These are phyloP conservation scores for Xanthorhoe spadicearia DNA, from an alignment of 2,888 invertebrate genomes.

Conservation along the genomic window DNA sequence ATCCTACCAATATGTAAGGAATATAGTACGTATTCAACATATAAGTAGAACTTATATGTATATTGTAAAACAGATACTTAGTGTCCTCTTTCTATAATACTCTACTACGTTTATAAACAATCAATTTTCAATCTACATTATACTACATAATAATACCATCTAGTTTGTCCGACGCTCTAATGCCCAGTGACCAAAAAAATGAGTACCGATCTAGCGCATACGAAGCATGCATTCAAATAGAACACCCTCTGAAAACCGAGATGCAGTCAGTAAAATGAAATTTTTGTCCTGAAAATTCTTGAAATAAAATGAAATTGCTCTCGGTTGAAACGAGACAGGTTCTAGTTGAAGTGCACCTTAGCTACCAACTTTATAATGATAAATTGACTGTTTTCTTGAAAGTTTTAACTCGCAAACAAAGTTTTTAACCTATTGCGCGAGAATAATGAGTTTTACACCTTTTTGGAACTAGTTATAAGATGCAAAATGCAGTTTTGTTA, in stretches of 20 bases:
- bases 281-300: constrained; percentile 14
- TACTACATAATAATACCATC: too few species aligned
- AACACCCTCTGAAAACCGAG: neutral
- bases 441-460: neutral
- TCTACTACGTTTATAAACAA: too few species aligned
- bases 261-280: constrained; percentile 9
- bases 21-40: too few species aligned
- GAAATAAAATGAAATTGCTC: constrained; percentile 20
- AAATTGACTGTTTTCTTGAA: constrained; percentile 22
- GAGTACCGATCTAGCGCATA: neutral
- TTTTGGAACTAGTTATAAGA: neutral
- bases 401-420: constrained; percentile 19
- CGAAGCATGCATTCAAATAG: neutral
- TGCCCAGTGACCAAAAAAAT: neutral
- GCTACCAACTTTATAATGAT: constrained; percentile 30
- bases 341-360: constrained; percentile 22
- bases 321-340: constrained; percentile 19
- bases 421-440: neutral
- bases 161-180: neutral
- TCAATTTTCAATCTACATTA: too few species aligned
- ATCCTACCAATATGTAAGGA: too few species aligned
- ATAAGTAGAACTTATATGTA: too few species aligned
- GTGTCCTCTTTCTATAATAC: too few species aligned
- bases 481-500: too few species aligned
- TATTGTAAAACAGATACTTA: too few species aligned